Percentiles rank a stretch among this genome's conserved stretches.
Evolutionary conservation across 1,140 invertebrate genomes (phyloP).

Genomic region (Cryptotermes secundus): DNA sequence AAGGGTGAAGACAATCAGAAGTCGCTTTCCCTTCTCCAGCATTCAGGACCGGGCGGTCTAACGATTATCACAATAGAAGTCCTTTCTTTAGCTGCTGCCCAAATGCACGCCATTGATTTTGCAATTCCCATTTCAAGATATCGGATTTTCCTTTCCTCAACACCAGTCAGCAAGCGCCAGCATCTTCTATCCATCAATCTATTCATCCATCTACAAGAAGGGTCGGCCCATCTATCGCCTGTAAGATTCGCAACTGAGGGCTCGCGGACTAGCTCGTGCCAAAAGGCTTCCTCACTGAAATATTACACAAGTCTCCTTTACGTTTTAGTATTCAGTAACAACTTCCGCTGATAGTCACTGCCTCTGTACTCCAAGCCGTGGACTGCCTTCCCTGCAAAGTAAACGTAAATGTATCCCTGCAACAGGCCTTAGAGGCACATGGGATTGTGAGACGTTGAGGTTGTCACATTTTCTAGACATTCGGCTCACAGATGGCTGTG

Average conservation of each 20-base stretch:
- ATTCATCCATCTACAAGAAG: constrained; percentile 26
- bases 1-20: constrained; percentile 24
- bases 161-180: not conserved
- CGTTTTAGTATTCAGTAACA: too few species aligned
- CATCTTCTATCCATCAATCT: constrained; percentile 31
- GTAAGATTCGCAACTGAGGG: not conserved
- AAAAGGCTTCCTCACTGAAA: too few species aligned
- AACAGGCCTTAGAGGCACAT: too few species aligned
- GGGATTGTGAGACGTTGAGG: too few species aligned
- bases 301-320: too few species aligned
- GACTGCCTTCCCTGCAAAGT: too few species aligned
- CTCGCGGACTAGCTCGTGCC: too few species aligned
- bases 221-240: not conserved
- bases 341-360: too few species aligned
- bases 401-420: too few species aligned
- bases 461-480: too few species aligned
- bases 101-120: constrained; percentile 33
- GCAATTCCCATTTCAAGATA: constrained; percentile 33
- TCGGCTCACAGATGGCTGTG: too few species aligned
- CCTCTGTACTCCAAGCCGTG: too few species aligned
- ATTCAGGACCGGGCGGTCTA: not conserved
- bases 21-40: not conserved
- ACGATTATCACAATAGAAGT: constrained; percentile 23
- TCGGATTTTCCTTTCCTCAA: constrained; percentile 29
- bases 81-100: constrained; percentile 28